Percentiles rank a stretch among this genome's conserved stretches.
Evolutionary conservation across 2,888 invertebrate genomes (phyloP).

Genomic region (Acrobasis suavella): DNA sequence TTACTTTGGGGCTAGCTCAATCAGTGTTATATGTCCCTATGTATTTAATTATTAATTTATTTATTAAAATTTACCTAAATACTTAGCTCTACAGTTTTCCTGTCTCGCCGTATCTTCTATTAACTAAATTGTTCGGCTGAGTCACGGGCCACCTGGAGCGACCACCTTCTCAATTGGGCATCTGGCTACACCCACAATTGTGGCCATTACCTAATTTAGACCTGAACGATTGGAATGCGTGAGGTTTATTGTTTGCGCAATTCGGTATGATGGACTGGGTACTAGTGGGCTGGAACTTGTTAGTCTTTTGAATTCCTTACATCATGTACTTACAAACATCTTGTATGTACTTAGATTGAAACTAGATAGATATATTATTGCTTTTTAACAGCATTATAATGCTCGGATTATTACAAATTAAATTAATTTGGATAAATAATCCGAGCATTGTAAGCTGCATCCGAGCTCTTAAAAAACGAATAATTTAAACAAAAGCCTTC

Average conservation of each 20-base stretch:
- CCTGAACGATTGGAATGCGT: constrained; percentile 22
- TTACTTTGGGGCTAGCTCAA: no score
- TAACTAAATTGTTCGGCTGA: constrained; percentile 61
- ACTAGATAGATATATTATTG: no score
- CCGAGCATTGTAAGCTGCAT: no score
- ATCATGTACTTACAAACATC: no score
- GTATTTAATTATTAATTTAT: no score
- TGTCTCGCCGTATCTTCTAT: constrained; percentile 44
- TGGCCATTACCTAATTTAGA: constrained; percentile 17
- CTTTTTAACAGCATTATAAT: no score
- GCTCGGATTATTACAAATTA: no score
- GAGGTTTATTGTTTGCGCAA: constrained; percentile 14
- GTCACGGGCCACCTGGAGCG: constrained; percentile 68
- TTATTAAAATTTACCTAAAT: neutral
- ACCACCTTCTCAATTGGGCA: constrained; percentile 55
- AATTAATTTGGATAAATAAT: no score
- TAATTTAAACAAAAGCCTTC: no score
- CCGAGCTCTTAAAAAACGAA: no score
- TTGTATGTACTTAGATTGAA: no score
- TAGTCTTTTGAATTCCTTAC: neutral
- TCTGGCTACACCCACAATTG: constrained; percentile 32
- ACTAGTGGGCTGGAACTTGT: neutral
- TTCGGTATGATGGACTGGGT: constrained; percentile 1
- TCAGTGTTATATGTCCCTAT: no score
- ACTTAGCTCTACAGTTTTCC: constrained; percentile 31